Evolutionary conservation across 2,113 vertebrate genomes (phyloP).

Genomic region (Vombatus ursinus): DNA sequence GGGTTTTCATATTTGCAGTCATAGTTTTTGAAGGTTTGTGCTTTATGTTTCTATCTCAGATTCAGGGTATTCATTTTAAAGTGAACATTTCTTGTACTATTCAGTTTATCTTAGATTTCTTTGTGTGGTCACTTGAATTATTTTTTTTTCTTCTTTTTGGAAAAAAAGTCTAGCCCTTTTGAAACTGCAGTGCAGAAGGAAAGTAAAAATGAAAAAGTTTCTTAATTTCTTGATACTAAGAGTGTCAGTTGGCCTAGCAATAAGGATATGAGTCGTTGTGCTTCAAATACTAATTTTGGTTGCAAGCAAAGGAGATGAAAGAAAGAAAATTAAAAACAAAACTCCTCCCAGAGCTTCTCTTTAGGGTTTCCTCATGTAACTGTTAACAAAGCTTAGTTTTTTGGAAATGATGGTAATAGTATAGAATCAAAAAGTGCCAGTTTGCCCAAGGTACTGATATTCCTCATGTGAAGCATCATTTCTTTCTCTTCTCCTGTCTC

Average conservation of each 20-base stretch:
- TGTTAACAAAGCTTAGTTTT: slow-evolving; percentile 13
- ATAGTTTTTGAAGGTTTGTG: slow-evolving; percentile 42
- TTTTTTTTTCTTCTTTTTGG: neutral
- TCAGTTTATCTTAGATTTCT: neutral
- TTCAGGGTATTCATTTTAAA: neutral
- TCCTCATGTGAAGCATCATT: neutral
- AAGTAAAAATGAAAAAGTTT: slow-evolving; percentile 6
- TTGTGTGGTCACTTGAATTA: neutral
- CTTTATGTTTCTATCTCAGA: neutral
- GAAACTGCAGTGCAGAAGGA: neutral
- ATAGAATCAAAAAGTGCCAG: slow-evolving; percentile 1
- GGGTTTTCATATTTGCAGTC: slow-evolving; percentile 36
- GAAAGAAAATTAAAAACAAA: slow-evolving; percentile 33
- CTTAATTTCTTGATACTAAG: neutral
- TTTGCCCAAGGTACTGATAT: slow-evolving; percentile 46
- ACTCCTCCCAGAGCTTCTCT: slow-evolving; percentile 44
- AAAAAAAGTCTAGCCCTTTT: neutral
- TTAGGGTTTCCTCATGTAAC: slow-evolving; percentile 49
- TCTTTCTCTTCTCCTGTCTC: neutral
- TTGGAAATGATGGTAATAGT: slow-evolving; percentile 51
- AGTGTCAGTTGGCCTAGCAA: neutral
- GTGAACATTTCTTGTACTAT: neutral
- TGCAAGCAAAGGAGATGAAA: slow-evolving; percentile 45
- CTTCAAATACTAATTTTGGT: slow-evolving; percentile 37
- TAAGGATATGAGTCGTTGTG: slow-evolving; percentile 23